Conservation (phyloP, 2,888 invertebrate genomes). For the Synergus itoensis region DNA sequence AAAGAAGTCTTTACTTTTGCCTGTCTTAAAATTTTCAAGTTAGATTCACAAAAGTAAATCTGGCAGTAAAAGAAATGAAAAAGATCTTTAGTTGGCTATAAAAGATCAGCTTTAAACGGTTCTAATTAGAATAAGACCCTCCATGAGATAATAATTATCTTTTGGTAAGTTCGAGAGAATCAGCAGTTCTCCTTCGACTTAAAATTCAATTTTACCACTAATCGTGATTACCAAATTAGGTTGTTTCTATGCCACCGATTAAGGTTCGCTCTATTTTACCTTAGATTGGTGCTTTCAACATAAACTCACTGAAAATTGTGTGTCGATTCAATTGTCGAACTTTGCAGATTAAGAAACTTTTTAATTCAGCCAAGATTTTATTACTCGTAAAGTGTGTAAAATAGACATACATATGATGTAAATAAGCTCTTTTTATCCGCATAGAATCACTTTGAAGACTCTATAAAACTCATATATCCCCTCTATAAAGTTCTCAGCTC, state of each 20-base stretch:
- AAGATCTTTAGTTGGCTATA: conserved; percentile 10
- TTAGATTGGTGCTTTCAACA: conserved; percentile 11
- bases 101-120: conserved; percentile 5
- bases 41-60: conserved; percentile 24
- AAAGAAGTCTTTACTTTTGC: conserved; percentile 3
- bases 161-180: conserved; percentile 25
- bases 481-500: conserved; percentile 18
- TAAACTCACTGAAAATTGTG: conserved; percentile 26
- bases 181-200: conserved; percentile 21
- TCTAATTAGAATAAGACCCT: conserved; percentile 31
- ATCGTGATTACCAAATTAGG: conserved; percentile 34
- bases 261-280: conserved; percentile 14
- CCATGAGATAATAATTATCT: conserved; percentile 35
- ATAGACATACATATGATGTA: no score
- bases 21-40: neutral
- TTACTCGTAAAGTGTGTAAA: no score
- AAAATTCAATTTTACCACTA: conserved; percentile 32
- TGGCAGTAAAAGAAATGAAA: conserved; percentile 4
- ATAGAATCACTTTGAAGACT: conserved; percentile 11
- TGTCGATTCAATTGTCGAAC: neutral
- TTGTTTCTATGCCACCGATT: conserved; percentile 30
- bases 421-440: neutral
- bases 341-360: neutral
- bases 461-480: neutral
- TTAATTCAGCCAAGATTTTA: no score